A percentile compares a stretch with the other conserved stretches of the same genome.
These are phyloP conservation scores for Petroica traversi DNA, from an alignment of 2,113 vertebrate species.

Conservation along the genomic window DNA sequence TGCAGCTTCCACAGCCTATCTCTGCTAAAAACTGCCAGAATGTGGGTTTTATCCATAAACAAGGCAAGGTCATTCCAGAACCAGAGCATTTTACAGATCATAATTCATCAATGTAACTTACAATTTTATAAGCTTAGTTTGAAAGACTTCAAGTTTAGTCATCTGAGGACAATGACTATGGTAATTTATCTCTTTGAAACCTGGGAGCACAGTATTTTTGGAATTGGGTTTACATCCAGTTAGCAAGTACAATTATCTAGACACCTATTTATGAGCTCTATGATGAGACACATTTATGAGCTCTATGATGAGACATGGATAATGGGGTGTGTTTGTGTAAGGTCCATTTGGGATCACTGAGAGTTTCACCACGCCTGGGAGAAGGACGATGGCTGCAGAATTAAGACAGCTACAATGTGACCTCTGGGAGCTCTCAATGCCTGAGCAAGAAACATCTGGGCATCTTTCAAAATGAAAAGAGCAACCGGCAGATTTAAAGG, in stretches of 20 bases:
- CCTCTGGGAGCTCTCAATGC: not conserved
- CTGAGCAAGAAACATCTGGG: not conserved
- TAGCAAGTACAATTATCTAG: not conserved
- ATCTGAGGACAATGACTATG: not conserved
- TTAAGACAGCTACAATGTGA: not conserved
- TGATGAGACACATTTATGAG: not conserved
- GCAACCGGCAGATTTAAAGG: not conserved
- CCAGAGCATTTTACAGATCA: not conserved
- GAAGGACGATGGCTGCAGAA: fast-evolving
- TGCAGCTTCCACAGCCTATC: not conserved
- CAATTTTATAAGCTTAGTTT: not conserved
- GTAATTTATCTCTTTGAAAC: not conserved
- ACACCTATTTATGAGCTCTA: too few relatives aligned
- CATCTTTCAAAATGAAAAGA: not conserved
- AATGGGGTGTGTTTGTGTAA: not conserved
- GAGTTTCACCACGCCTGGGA: not conserved
- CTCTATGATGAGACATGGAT: not conserved
- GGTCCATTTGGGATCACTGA: not conserved
- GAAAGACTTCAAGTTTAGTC: not conserved
- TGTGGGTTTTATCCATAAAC: not conserved
- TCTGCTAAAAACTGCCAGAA: not conserved
- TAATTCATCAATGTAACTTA: not conserved
- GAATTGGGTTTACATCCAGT: not conserved
- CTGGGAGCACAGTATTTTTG: not conserved
- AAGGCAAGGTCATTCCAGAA: not conserved